phyloP scores from a whole-genome alignment of 2,888 invertebrate species.

The Mesoligia furuncula region DNA sequence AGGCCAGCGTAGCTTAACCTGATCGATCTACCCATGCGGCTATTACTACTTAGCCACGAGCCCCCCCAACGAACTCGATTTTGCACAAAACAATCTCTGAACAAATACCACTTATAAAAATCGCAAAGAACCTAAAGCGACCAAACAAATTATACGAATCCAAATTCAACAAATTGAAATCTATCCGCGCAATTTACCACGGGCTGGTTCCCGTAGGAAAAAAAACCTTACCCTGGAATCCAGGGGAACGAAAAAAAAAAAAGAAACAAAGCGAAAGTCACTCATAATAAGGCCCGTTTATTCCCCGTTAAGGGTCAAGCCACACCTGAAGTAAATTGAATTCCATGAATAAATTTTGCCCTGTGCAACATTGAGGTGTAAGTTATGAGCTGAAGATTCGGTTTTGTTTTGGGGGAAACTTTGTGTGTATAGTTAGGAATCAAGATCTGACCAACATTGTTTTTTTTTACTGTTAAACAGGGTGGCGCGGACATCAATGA shows the following conservation, averaged over 20 bases:
- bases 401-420: slow-evolving; percentile 14
- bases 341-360: slow-evolving; percentile 87
- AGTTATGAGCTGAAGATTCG: slow-evolving; percentile 55
- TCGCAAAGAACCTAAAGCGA: slow-evolving; percentile 19
- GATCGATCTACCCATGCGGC: too few species aligned
- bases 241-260: slow-evolving; percentile 67
- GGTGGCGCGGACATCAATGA: too few species aligned
- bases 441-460: background rate
- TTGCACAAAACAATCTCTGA: too few species aligned
- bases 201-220: slow-evolving; percentile 29
- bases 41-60: too few species aligned
- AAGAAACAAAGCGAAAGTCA: slow-evolving; percentile 81
- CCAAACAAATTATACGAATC: slow-evolving; percentile 41
- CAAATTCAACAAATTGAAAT: slow-evolving; percentile 60
- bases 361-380: slow-evolving; percentile 65
- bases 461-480: background rate
- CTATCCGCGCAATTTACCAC: slow-evolving; percentile 50
- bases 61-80: background rate
- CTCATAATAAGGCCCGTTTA: slow-evolving; percentile 84
- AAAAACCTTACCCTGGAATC: slow-evolving; percentile 46
- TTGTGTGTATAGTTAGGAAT: background rate
- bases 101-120: background rate
- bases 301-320: slow-evolving; percentile 87
- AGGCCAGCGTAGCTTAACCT: too few species aligned
- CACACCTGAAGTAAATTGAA: slow-evolving; percentile 88